Percentiles rank a stretch among this genome's conserved stretches.
These are phyloP conservation scores for Lethocerus indicus DNA, from an alignment of 1,140 invertebrate genomes.

Conservation along the genomic window DNA sequence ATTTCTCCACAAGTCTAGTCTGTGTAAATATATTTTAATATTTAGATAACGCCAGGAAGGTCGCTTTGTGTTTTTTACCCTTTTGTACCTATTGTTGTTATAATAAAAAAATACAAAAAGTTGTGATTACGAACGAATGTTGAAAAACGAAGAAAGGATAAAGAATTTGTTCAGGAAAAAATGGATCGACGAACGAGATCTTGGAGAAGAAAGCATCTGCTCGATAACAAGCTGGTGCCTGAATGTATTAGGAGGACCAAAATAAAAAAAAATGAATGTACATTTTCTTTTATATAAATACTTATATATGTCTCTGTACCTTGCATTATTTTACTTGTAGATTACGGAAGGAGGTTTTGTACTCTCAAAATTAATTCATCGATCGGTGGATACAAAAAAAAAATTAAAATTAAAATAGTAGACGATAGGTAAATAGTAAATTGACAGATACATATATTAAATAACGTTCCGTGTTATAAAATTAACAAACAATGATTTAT, in stretches of 20 bases:
- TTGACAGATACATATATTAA: no score
- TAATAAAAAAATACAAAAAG: constrained; percentile 3
- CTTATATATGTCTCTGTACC: neutral
- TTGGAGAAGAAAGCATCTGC: constrained; percentile 8
- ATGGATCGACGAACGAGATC: neutral
- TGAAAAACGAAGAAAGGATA: no score
- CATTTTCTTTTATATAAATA: constrained; percentile 9
- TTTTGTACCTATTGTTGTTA: constrained; percentile 7
- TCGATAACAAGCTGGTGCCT: constrained; percentile 10
- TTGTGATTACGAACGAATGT: constrained; percentile 1
- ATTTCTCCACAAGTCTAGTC: no score
- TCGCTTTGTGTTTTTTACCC: constrained; percentile 5
- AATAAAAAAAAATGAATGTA: constrained; percentile 1
- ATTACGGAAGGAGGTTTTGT: neutral
- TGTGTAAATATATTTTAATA: constrained; percentile 7
- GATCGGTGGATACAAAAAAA: neutral
- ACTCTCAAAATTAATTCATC: neutral
- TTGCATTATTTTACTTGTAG: neutral
- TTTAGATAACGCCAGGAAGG: constrained; percentile 1
- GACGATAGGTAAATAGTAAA: neutral
- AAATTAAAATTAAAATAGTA: neutral
- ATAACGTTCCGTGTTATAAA: no score
- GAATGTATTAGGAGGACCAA: constrained; percentile 12
- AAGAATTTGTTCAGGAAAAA: constrained; percentile 3
- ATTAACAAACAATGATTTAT: no score